Evolutionary conservation across 2,888 invertebrate species (phyloP), one percentile per base, ranked within the genome.

Genomic region (Euzophera pinguis): DNA sequence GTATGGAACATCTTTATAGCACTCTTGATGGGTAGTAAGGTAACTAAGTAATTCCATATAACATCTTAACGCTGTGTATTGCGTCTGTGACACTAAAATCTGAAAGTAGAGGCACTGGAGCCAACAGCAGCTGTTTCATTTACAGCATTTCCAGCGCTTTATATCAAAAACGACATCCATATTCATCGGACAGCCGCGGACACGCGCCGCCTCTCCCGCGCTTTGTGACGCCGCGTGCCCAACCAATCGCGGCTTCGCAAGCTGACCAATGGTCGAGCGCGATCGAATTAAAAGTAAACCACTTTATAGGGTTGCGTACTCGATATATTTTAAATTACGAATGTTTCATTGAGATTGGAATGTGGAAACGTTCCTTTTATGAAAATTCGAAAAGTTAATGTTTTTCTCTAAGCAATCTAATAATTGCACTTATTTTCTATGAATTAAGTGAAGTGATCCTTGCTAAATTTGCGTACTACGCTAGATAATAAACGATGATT

Each of bases 141-240:
- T 12, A 29, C 43, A 43, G 29, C 29, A 43, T 29, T 27, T 43
- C 43, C 43, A 43, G 42, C 16, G 32, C 27, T 16, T 45, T 45
- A 45, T 45, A 32, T 45, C 45, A 32, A 43, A 17, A 47, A 32
- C 47, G 50, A 48, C 42, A 78, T 84, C 76, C 82, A 86, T 87
- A 87, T 84, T 84, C 84, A 84, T 83, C 74, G 84, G 84, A 81
- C 85, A 84, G 79, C 74, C 74, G 61, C 22, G 84, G 84, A 32
- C 69, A 70, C 73, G 69, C 71, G 73, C 80, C 87, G 84, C 86
- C 85, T 86, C 83, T 80, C 73, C 61, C 47, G 38, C 62, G 61
- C 84, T 85, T 86, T 87, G 85, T 78, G 74, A 81, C 83, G 82
- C 73, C 67, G 62, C 62, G 66, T 57, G 60, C 65, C 67, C 65